These are phyloP conservation scores for Conistra vaccinii DNA, from an alignment of 2,888 invertebrate genomes.

Conservation along the genomic window DNA sequence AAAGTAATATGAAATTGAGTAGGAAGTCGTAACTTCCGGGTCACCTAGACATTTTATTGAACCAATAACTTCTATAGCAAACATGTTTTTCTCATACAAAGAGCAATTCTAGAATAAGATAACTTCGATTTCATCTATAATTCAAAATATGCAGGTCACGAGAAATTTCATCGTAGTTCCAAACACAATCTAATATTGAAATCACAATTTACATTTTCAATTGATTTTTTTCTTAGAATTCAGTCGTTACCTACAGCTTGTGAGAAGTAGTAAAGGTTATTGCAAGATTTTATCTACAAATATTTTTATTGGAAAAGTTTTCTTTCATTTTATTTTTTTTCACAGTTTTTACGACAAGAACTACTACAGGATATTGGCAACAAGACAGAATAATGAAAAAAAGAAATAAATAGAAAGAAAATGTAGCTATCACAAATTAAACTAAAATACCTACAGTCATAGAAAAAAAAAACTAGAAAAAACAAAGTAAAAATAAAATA, in stretches of 20 bases:
- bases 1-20: no score
- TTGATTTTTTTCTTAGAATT: constrained; percentile 4
- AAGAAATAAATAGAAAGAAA: no score
- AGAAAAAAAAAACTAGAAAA: no score
- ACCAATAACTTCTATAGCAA: constrained; percentile 1
- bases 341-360: background rate
- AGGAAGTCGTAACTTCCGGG: background rate
- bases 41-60: background rate
- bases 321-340: background rate
- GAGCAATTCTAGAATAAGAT: constrained; percentile 11
- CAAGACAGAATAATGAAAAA: background rate
- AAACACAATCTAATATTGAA: constrained; percentile 38
- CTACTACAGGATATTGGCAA: background rate
- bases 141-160: constrained; percentile 28
- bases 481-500: no score
- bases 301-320: constrained; percentile 5
- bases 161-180: constrained; percentile 22
- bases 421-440: no score
- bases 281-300: background rate
- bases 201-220: constrained; percentile 45
- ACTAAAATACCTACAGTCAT: no score
- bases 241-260: background rate
- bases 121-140: constrained; percentile 14
- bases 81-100: background rate
- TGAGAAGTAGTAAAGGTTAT: constrained; percentile 10